Base-by-base conservation (phyloP, 2,888 invertebrate genomes). In the Patella depressa region DNA sequence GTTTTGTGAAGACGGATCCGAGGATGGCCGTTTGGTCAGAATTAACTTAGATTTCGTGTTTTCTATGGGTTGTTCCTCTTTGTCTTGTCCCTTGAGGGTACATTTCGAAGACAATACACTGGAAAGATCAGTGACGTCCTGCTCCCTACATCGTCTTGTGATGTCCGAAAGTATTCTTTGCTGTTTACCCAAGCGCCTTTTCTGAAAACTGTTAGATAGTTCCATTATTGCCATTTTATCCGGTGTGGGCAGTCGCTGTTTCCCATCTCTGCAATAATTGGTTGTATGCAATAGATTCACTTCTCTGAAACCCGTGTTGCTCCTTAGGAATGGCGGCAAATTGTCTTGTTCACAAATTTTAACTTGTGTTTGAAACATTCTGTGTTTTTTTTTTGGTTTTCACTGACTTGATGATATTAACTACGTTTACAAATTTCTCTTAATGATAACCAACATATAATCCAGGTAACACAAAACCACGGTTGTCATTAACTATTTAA, bases 81-180 rank as follows among this genome's bases (percentile, higher is more conserved):
- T 29, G 19, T 45, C 45, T 45, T 45, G 45, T 45, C 55, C 54
- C 65, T 79, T 76, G n/a, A 85, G 79, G 72, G 81, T 81, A 72
- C 84, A 82, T 73, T 87, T 88, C 17, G 80, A 80, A 0, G 85
- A 78, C 12, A 88, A 80, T 77, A 82, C 81, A 15, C 78, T 74
- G 3, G 88, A 88, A 54, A 89, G 79, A 57, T 88, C 88, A 11
- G 81, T 76, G 9, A 89, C 83, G 79, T 89, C 89, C 77, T 89
- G 88, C 78, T 88, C 88, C 14, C 88, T 81, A 74, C 89, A 89
- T 7, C 88, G 79, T 57, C 85, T 85, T 7, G 87, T 83, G 73
- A 89, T 88, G 74, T 89, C 89, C 0, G 83, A 80, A n/a, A 89
- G 79, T 73, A 88, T 86, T 69, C 86, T 86, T 76, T 88, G 89